Percentiles rank a stretch among this genome's conserved stretches.
Evolutionary conservation across 2,888 invertebrate species (phyloP).

Genomic region (Acleris cristana): DNA sequence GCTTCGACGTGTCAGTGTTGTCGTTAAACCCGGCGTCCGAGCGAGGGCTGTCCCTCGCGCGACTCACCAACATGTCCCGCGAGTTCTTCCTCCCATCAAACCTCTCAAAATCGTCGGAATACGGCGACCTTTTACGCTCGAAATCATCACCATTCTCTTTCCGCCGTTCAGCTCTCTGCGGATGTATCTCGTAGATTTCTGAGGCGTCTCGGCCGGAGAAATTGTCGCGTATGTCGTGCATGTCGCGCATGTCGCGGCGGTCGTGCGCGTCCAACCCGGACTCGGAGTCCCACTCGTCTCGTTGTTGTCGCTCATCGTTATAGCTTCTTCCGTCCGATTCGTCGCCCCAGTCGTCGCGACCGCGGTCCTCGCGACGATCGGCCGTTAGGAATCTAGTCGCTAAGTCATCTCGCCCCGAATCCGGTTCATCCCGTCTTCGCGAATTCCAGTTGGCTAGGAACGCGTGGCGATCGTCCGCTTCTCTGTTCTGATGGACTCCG

Average conservation of each 20-base stretch:
- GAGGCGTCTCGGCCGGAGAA: slow-evolving; percentile 75
- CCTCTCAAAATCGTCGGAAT: slow-evolving; percentile 75
- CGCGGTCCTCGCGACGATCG: slow-evolving; percentile 65
- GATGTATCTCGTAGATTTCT: slow-evolving; percentile 77
- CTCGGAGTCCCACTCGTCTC: slow-evolving; percentile 80
- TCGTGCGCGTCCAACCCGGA: slow-evolving; percentile 66
- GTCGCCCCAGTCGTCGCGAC: slow-evolving; percentile 74
- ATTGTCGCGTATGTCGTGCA: slow-evolving; percentile 38
- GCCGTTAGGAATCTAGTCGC: slow-evolving; percentile 74
- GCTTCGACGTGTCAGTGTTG: slow-evolving; percentile 62
- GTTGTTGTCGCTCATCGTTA: slow-evolving; percentile 60
- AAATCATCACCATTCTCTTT: slow-evolving; percentile 71
- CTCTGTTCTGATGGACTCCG: slow-evolving; percentile 87
- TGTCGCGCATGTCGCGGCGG: slow-evolving; percentile 64
- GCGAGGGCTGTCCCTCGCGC: slow-evolving; percentile 73
- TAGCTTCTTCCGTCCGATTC: slow-evolving; percentile 69
- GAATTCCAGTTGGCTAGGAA: slow-evolving; percentile 81
- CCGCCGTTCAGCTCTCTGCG: slow-evolving; percentile 64
- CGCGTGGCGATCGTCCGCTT: slow-evolving; percentile 81
- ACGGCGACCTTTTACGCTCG: slow-evolving; percentile 70
- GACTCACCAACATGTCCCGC: slow-evolving; percentile 76
- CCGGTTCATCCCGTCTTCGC: slow-evolving; percentile 70
- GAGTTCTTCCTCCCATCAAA: slow-evolving; percentile 79
- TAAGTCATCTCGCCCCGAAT: slow-evolving; percentile 67
- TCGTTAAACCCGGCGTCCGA: slow-evolving; percentile 71